Percentiles rank a stretch among this genome's conserved stretches.
Evolutionary conservation across 2,888 invertebrate genomes (phyloP).

Genomic region (Eilema depressum): DNA sequence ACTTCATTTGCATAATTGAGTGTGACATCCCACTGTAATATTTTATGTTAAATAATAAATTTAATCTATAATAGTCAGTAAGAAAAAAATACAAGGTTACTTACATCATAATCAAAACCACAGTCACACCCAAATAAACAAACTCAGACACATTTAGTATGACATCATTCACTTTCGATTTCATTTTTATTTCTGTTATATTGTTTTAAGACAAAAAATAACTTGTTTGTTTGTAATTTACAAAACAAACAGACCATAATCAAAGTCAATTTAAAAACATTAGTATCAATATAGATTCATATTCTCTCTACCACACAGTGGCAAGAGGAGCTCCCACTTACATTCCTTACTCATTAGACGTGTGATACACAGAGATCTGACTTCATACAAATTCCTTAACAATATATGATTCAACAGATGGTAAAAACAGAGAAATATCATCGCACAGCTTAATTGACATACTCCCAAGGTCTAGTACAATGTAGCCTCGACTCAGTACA

Average conservation of each 20-base stretch:
- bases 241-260: conserved; percentile 5
- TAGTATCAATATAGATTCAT: not conserved
- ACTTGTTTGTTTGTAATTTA: not conserved
- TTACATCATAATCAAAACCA: conserved; percentile 40
- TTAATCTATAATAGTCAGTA: not conserved
- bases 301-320: conserved; percentile 17
- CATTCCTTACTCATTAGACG: conserved; percentile 37
- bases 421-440: conserved; percentile 66
- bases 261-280: conserved; percentile 7
- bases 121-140: conserved; percentile 49
- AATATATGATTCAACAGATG: conserved; percentile 63
- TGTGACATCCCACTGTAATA: conserved; percentile 15
- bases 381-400: conserved; percentile 65
- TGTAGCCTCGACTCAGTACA: conserved; percentile 25
- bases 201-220: not conserved
- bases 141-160: conserved; percentile 34
- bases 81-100: conserved; percentile 35
- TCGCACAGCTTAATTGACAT: conserved; percentile 65
- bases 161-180: conserved; percentile 46
- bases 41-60: conserved; percentile 9
- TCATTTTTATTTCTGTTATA: conserved; percentile 10
- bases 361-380: conserved; percentile 61
- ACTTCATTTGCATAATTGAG: conserved; percentile 30
- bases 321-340: conserved; percentile 48
- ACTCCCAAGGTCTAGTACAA: conserved; percentile 56